Conservation (phyloP, 2,113 vertebrate species). For the Pyxicephalus adspersus region DNA sequence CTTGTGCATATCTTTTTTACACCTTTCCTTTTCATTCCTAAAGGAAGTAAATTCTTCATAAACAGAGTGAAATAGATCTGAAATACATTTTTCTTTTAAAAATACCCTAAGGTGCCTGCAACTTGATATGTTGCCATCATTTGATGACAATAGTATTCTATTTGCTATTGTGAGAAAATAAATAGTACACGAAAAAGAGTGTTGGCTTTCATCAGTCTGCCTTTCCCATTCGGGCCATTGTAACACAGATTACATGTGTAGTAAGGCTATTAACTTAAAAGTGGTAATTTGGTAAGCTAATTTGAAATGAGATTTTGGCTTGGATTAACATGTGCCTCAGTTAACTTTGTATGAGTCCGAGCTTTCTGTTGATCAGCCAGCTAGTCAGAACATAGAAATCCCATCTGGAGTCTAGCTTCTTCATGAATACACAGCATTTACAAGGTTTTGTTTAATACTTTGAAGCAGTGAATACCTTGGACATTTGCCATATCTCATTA, state of each 20-base stretch:
- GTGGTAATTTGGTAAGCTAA: constrained; percentile 22
- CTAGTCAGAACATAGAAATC: constrained; percentile 34
- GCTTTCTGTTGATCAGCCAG: constrained; percentile 41
- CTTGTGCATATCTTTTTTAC: no score
- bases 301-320: constrained; percentile 26
- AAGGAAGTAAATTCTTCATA: no score
- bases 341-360: constrained; percentile 24
- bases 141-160: neutral
- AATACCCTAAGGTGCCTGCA: no score
- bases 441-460: constrained; percentile 28
- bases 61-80: no score
- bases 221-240: neutral
- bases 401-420: constrained; percentile 41
- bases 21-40: no score
- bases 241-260: constrained; percentile 19
- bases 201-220: no score
- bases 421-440: constrained; percentile 17
- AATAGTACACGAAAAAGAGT: neutral
- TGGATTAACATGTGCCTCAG: neutral
- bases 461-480: constrained; percentile 16
- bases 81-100: no score
- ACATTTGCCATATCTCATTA: constrained; percentile 43
- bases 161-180: neutral
- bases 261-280: constrained; percentile 11
- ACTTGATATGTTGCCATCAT: no score